Conservation (phyloP, 2,888 invertebrate species). For the Chironomus tentans region DNA sequence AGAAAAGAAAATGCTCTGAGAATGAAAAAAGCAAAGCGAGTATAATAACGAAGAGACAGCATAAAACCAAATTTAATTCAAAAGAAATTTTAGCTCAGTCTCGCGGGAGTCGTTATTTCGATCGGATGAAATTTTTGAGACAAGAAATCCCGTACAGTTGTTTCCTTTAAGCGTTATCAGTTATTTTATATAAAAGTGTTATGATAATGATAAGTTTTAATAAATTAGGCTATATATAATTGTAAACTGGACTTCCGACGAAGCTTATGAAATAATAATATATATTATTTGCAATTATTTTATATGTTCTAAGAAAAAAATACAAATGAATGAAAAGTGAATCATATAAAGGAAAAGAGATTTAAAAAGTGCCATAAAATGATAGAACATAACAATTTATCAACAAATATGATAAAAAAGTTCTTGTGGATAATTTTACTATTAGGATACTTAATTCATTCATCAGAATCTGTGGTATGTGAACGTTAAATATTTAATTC, state of each 20-base stretch:
- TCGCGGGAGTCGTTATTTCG: slow-evolving; percentile 8
- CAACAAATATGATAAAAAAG: too few species aligned
- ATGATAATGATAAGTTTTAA: slow-evolving; percentile 18
- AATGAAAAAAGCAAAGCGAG: slow-evolving; percentile 27
- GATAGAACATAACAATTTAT: too few species aligned
- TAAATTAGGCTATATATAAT: slow-evolving; percentile 7
- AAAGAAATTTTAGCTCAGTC: background rate
- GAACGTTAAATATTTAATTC: too few species aligned
- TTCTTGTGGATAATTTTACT: too few species aligned
- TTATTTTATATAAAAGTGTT: slow-evolving; percentile 10
- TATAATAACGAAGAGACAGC: background rate
- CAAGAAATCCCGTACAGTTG: background rate
- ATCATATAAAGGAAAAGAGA: too few species aligned
- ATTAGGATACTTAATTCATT: too few species aligned
- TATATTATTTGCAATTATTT: too few species aligned
- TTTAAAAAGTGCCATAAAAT: too few species aligned
- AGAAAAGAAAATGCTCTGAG: background rate
- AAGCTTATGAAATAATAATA: background rate
- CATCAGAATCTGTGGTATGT: too few species aligned
- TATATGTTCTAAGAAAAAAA: too few species aligned
- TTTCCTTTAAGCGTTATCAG: slow-evolving; percentile 17
- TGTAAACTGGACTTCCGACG: background rate
- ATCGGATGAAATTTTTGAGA: background rate
- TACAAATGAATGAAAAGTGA: too few species aligned
- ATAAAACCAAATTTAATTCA: background rate